These are phyloP conservation scores for Clitarchus hookeri DNA, from an alignment of 2,888 invertebrate species.

Conservation along the genomic window DNA sequence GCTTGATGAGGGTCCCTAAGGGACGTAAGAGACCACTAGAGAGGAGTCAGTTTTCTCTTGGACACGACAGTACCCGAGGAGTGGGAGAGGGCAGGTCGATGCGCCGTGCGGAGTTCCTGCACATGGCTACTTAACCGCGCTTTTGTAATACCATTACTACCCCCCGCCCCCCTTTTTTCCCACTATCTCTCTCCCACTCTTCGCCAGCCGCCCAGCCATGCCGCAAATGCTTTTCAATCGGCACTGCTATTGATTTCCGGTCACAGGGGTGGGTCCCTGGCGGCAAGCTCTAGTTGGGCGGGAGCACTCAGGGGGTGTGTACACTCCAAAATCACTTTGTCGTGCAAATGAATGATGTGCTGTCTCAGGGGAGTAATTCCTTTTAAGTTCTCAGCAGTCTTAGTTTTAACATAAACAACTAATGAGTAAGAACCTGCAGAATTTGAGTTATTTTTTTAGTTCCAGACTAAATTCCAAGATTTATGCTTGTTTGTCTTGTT, in stretches of 20 bases:
- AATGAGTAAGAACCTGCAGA: no score
- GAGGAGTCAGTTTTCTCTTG: neutral
- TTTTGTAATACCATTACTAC: neutral
- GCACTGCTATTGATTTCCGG: conserved; percentile 11
- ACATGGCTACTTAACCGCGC: conserved; percentile 14
- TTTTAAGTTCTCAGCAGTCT: no score
- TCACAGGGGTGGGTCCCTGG: neutral
- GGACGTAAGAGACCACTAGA: no score
- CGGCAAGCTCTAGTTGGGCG: no score
- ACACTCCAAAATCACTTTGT: neutral
- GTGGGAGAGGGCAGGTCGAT: neutral
- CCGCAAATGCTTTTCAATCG: conserved; percentile 14
- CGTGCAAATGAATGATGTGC: no score
- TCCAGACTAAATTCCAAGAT: no score
- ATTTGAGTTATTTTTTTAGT: no score
- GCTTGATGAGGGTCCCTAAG: no score
- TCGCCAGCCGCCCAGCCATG: neutral
- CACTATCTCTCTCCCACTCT: neutral
- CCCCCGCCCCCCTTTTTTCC: neutral
- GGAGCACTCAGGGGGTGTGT: neutral
- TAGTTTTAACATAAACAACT: no score
- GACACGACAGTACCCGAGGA: neutral
- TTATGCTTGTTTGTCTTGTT: no score
- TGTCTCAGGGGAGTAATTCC: no score
- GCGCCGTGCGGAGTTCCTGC: neutral